Evolutionary conservation across 2,888 invertebrate genomes (phyloP), one percentile per base, ranked within the genome.

Genomic region (Sinodicranocentrus sp.): DNA sequence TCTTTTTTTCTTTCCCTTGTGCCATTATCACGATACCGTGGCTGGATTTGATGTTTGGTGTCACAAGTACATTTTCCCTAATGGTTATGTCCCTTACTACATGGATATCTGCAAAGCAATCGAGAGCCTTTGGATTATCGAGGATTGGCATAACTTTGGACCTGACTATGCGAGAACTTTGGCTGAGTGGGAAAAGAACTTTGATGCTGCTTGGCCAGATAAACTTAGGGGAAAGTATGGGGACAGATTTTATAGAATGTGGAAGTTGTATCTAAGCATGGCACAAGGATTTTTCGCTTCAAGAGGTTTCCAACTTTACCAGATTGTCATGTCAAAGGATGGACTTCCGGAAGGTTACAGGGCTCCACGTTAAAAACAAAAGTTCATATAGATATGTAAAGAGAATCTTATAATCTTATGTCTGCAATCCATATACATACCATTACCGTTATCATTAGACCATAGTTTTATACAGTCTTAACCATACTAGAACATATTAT

Each of bases 21-120:
- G 88, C 86, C n/a, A 77, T 19, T 72, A 77, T 57, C 65, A 78
- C 33, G 43, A 44, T 17, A 25, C 72, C n/a, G 73, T 78, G 17
- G 67, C 68, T 21, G 84, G 77, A 25, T 84, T 78, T 72, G 78
- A 84, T 78, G 71, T 77, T 21, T 87, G 86, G 85, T 83, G 77
- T 52, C 85, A 86, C 75, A 87, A 84, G 59, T 86, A 87, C 73
- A 87, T 87, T 43, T 87, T 87, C 57, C 86, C 87, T 0, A 86
- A 87, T 72, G 48, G 84, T 19, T 72, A 78, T 39, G 82, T 87
- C 39, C 88, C 88, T n/a, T 86, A 87, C 52, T 82, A 86, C 43
- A 84, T 84, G 52, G 82, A 87, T 19, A 82, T 87, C 48, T 68
- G 79, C 0, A 73, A 83, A 67, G 44, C 72, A 8, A 76, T 76